A percentile compares a stretch with the other conserved stretches of the same genome.
Evolutionary conservation across 1,140 invertebrate genomes (phyloP).

Genomic region (Drosophila pachea): DNA sequence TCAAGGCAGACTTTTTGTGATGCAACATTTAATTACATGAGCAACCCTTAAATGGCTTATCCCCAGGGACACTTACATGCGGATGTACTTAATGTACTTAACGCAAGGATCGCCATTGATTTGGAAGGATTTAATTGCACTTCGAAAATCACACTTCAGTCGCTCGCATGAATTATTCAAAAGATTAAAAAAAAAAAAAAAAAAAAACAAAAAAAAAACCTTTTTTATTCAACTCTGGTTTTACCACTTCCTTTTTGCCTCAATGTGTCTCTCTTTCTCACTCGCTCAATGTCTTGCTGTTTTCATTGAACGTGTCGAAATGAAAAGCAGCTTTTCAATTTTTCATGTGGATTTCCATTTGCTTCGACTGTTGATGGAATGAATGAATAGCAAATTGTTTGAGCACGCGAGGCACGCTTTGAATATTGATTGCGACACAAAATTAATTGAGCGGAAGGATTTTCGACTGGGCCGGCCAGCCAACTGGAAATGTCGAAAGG

Average conservation of each 20-base stretch:
- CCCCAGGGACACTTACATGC: too few species aligned
- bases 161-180: not conserved
- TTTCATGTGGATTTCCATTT: not conserved
- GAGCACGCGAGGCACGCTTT: constrained; percentile 21
- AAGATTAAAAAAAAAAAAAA: not conserved
- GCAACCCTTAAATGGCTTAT: constrained; percentile 30
- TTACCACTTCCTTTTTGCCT: too few species aligned
- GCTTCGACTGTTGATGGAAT: constrained; percentile 2
- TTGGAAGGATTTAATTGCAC: not conserved
- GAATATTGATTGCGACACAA: constrained; percentile 60
- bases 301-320: constrained; percentile 1
- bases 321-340: constrained; percentile 1
- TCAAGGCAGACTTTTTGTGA: constrained; percentile 14
- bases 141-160: not conserved
- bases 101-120: not conserved
- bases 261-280: too few species aligned
- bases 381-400: constrained; percentile 49
- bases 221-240: too few species aligned
- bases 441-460: constrained; percentile 67
- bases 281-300: not conserved
- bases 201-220: not conserved
- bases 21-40: constrained; percentile 41
- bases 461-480: constrained; percentile 16
- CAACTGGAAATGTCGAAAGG: constrained; percentile 22
- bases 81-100: not conserved